Evolutionary conservation across 2,888 invertebrate genomes (phyloP), one percentile per base, ranked within the genome.

Genomic region (Cyrtodaria siliqua): DNA sequence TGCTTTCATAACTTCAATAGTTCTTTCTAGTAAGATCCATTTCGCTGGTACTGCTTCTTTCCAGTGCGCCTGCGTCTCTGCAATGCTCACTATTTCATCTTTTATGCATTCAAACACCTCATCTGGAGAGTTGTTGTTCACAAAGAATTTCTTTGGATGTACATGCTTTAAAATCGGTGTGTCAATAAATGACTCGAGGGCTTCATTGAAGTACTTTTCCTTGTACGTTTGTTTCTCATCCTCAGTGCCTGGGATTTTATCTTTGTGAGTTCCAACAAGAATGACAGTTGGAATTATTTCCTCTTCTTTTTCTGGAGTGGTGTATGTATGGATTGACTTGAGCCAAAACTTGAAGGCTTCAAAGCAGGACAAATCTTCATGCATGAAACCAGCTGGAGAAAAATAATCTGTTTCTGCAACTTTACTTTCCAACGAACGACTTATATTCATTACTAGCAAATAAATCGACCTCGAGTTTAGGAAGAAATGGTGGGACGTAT

Each of bases 331-430:
- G 26, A 79, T 70, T 16, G 70, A 67, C 33, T 68, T 62, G 4
- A 79, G 61, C 79, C 79, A 79, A 50, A 79, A 79, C 60, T 74
- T 70, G 27, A 79, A 74, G n/a, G 70, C 79, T 53, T 79, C 79
- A 8, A 62, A 23, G 53, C 67, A 74, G 16, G 70, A 70, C 18
- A 62, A 64, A 6, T 67, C 74, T 29, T 63, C 47, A 18, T 44
- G 47, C 42, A 60, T 27, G 49, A 29, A 60, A 12, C 60, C 47
- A 0, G 26, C 12, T 18, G 47, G 42, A 26, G 33, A 33, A 33
- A 42, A 18, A 2, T 29, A 12, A 18, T 27, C 60, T 29, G 12
- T n/a, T 8, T 47, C 49, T 16, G 2, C 24, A 20, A 59, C 26
- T 4, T 18, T 40, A 9, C 42, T 42, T 18, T 42, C 57, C 16